These are phyloP conservation scores for Leucophenga maculata DNA, from an alignment of 2,888 invertebrate species.

Conservation along the genomic window DNA sequence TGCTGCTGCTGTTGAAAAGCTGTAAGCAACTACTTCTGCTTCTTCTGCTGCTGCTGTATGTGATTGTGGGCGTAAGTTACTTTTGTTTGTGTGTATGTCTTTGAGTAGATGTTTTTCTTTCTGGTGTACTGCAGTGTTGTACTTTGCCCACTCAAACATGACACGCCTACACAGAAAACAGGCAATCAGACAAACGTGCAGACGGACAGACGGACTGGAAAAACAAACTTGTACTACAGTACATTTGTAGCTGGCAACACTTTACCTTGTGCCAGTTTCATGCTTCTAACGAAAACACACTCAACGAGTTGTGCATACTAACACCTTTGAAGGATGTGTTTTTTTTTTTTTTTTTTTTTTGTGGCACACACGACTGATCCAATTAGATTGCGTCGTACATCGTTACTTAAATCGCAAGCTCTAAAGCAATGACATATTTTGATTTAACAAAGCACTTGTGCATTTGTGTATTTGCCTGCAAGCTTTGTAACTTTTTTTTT, in stretches of 20 bases:
- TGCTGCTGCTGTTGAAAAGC: neutral
- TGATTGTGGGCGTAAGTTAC: neutral
- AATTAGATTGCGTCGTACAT: constrained; percentile 2
- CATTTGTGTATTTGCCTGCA: neutral
- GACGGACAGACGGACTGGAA: neutral
- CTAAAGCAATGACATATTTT: no score
- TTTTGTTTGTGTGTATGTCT: constrained; percentile 10
- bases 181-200: constrained; percentile 24
- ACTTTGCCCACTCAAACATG: constrained; percentile 19
- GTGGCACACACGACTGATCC: neutral
- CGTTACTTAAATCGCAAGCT: no score
- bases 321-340: constrained; percentile 11
- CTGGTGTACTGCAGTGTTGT: neutral
- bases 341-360: neutral
- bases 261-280: constrained; percentile 64
- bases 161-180: constrained; percentile 36
- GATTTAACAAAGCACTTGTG: no score
- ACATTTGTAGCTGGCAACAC: neutral
- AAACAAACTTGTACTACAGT: constrained; percentile 32
- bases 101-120: constrained; percentile 8
- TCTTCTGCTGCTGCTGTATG: neutral
- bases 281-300: constrained; percentile 17
- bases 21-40: neutral
- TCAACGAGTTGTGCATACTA: constrained; percentile 9
- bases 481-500: neutral